A percentile compares a stretch with the other conserved stretches of the same genome.
phyloP scores from a whole-genome alignment of 2,888 invertebrate genomes.

The Rhagium mordax region DNA sequence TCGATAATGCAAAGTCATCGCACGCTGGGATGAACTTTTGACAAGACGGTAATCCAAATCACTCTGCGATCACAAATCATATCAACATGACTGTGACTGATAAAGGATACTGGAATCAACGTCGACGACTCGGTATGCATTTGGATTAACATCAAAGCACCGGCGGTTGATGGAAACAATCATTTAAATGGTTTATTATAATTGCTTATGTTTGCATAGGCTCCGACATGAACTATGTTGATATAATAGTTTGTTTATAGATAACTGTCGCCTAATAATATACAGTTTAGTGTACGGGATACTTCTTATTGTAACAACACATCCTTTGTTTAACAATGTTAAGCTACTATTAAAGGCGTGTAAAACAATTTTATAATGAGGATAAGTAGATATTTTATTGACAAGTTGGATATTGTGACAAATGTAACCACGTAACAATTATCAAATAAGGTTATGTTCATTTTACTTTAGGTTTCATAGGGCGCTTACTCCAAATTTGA shows the following conservation, averaged over 20 bases:
- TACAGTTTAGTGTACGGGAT: not conserved
- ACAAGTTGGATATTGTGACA: no score
- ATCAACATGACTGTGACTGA: conserved; percentile 44
- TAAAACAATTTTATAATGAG: no score
- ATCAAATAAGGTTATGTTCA: no score
- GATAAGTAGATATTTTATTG: no score
- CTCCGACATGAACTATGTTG: conserved; percentile 7
- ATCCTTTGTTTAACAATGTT: not conserved
- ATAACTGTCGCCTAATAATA: conserved; percentile 15
- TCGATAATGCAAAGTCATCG: conserved; percentile 52
- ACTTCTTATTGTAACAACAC: not conserved
- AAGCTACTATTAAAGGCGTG: not conserved
- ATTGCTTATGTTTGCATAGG: conserved; percentile 31
- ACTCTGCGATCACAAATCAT: conserved; percentile 50
- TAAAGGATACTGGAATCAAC: conserved; percentile 37
- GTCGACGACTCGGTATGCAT: conserved; percentile 31
- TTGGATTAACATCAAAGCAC: conserved; percentile 40
- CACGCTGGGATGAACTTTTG: conserved; percentile 51
- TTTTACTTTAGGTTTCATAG: no score
- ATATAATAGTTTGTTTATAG: conserved; percentile 18
- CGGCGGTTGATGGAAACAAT: conserved; percentile 44
- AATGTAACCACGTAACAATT: no score
- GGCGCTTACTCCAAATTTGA: no score
- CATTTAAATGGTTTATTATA: conserved; percentile 42
- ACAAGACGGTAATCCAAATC: conserved; percentile 49